Base-by-base conservation (phyloP, 1,140 invertebrate species). In the Stegodyphus mimosarum region DNA sequence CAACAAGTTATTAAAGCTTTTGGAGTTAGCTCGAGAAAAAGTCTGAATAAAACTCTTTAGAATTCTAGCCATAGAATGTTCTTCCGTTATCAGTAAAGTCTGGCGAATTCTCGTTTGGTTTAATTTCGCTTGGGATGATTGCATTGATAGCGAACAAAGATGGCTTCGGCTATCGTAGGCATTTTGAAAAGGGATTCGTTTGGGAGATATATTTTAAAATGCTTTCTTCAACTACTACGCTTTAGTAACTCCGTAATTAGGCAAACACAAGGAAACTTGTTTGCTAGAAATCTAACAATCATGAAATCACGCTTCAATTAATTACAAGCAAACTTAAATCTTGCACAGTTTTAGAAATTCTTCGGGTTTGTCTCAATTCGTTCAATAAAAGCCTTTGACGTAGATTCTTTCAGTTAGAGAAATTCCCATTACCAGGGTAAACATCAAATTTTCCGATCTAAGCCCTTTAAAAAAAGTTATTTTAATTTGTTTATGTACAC, bases 291-390 rank as follows among this genome's bases (percentile, higher is more conserved):
- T 83, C 67, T 64, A 66, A 74, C 55, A 83, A 48, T 15, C 53
- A n/a, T 10, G 72, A 72, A 70, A 49, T 74, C 53, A 66, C 55
- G 71, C 80, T 72, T 69, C 78, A 74, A 74, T 83, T 83, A 83
- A 83, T 83, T 74, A 83, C 70, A 83, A 74, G 80, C 71, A 83
- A 83, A 74, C 80, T 83, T 73, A 83, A 83, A 74, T 74, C 80
- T 69, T n/a, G 76, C 33, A 52, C 69, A 70, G 66, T 70, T 83
- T 83, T 74, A 66, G 71, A 74, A 83, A 73, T 74, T 50, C 17
- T 72, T 18, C 18, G 48, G 70, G 80, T 74, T 74, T 66, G 78
- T 83, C 60, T 73, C 71, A 18, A 15, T 63, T 83, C 49, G 49
- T 49, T 33, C 53, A 55, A 81, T 81, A 81, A 63, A 72, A 74